phyloP scores from a whole-genome alignment of 1,140 invertebrate species.

The Amphibalanus amphitrite region DNA sequence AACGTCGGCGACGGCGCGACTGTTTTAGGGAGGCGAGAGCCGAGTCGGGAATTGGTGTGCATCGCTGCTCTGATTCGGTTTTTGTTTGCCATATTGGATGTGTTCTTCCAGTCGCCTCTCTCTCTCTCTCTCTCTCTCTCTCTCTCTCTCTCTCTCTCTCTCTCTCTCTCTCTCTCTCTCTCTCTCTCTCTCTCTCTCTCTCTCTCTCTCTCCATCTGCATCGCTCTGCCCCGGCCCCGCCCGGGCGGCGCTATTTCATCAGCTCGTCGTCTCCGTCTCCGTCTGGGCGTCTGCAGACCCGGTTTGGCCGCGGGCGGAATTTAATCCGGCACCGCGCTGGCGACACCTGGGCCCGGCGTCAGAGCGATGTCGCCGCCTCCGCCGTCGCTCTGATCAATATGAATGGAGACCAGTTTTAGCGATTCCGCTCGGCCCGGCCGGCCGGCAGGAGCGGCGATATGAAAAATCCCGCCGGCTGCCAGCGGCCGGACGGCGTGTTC shows the following conservation, averaged over 20 bases:
- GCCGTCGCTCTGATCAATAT: not conserved
- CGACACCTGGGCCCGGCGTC: not conserved
- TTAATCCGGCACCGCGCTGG: not conserved
- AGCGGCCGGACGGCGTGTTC: no score
- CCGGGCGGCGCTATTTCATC: not conserved
- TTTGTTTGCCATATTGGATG: no score
- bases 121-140: no score
- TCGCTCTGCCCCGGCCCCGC: not conserved
- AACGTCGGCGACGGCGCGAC: no score
- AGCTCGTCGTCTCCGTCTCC: not conserved
- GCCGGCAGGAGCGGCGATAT: not conserved
- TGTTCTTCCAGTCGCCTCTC: no score
- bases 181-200: not conserved
- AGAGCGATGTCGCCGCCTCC: not conserved
- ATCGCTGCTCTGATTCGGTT: no score
- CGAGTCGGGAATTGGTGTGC: no score
- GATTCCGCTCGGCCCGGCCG: not conserved
- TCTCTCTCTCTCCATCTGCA: not conserved
- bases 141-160: no score
- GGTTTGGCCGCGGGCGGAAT: not conserved
- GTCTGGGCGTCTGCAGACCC: not conserved
- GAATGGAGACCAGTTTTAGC: not conserved
- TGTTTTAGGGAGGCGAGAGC: no score
- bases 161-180: no score
- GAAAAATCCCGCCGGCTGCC: not conserved